A percentile compares a stretch with the other conserved stretches of the same genome.
Evolutionary conservation across 1,140 invertebrate species (phyloP).

Genomic region (Metaphire vulgaris): DNA sequence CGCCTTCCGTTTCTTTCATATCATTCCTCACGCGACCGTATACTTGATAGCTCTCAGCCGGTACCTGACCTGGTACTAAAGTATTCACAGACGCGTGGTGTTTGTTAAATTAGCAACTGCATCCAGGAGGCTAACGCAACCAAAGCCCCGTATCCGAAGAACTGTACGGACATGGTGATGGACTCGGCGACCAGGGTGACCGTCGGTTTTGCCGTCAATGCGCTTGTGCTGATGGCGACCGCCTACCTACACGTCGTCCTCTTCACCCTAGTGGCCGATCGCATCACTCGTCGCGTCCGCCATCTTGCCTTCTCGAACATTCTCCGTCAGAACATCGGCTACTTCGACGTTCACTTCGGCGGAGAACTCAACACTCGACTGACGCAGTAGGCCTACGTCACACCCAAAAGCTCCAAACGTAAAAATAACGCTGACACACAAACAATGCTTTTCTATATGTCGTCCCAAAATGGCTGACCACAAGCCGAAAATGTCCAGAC

Average conservation of each 20-base stretch:
- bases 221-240: background rate
- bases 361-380: conserved; percentile 81
- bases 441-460: too few species aligned
- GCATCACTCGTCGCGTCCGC: conserved; percentile 32
- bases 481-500: too few species aligned
- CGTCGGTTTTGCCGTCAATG: background rate
- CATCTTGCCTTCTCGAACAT: conserved; percentile 12
- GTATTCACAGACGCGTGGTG: too few species aligned
- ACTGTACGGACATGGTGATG: background rate
- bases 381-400: conserved; percentile 70
- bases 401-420: too few species aligned
- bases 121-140: background rate
- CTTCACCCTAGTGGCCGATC: conserved; percentile 9
- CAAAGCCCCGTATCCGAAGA: background rate
- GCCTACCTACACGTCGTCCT: conserved; percentile 12
- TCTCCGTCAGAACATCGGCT: conserved; percentile 76
- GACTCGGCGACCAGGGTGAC: background rate
- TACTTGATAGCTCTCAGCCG: too few species aligned
- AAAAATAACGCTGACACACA: too few species aligned
- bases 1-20: too few species aligned
- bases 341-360: conserved; percentile 79
- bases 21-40: too few species aligned
- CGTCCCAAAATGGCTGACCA: too few species aligned
- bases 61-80: too few species aligned
- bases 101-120: too few species aligned